These are phyloP conservation scores for Tetranychus piercei DNA, from an alignment of 2,888 invertebrate species.

Conservation along the genomic window DNA sequence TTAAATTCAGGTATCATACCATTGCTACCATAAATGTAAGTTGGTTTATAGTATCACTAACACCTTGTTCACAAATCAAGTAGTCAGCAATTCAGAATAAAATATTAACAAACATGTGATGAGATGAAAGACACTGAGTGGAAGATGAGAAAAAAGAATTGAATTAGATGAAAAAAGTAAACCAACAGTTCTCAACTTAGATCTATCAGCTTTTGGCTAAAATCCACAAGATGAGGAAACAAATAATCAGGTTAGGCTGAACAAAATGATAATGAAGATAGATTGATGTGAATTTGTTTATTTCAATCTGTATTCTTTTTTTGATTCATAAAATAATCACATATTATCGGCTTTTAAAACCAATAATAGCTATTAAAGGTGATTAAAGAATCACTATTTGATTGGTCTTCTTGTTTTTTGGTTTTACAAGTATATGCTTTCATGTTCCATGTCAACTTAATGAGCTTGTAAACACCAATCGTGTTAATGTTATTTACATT, in stretches of 20 bases:
- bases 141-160: neutral
- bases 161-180: neutral
- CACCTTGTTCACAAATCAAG: neutral
- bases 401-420: neutral
- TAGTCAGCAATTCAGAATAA: neutral
- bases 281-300: neutral
- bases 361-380: neutral
- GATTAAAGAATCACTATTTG: neutral
- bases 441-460: neutral
- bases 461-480: neutral
- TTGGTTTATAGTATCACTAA: neutral
- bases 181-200: neutral
- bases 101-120: neutral
- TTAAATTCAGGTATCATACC: neutral
- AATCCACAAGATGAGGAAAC: neutral
- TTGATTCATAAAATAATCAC: neutral
- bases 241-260: neutral
- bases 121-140: neutral
- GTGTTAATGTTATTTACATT: neutral
- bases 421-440: neutral
- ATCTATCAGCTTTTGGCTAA: neutral
- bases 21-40: neutral
- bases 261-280: neutral
- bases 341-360: neutral
- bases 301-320: neutral